Conservation (phyloP, 2,797 vertebrate species). For the Chrosomus eos region DNA sequence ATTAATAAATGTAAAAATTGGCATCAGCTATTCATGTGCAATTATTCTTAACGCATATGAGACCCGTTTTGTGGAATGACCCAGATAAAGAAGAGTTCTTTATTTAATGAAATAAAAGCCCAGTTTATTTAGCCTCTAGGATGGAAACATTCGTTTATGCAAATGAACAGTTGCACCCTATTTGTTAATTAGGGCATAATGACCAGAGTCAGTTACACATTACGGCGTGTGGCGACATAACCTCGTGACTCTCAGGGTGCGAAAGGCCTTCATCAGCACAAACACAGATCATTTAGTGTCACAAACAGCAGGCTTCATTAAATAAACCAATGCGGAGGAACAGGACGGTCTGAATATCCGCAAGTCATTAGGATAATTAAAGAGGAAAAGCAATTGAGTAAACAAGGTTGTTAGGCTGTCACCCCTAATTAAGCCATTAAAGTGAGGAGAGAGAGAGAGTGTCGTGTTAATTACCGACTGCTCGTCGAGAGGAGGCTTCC, state of each 20-base stretch:
- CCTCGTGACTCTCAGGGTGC: slow-evolving; percentile 18
- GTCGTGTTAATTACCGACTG: slow-evolving; percentile 90
- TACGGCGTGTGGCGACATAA: background rate
- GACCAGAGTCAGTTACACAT: slow-evolving; percentile 39
- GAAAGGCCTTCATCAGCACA: slow-evolving; percentile 18
- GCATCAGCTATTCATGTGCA: background rate
- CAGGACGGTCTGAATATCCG: slow-evolving; percentile 79
- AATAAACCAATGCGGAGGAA: slow-evolving; percentile 70
- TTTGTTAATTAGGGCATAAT: slow-evolving; percentile 53
- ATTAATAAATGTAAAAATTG: background rate
- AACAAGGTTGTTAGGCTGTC: slow-evolving; percentile 92
- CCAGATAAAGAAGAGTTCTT: slow-evolving; percentile 49
- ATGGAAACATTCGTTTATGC: slow-evolving; percentile 46
- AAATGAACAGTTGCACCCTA: slow-evolving; percentile 51
- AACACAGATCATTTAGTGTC: slow-evolving; percentile 14
- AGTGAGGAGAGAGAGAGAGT: slow-evolving; percentile 83
- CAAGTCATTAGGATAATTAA: slow-evolving; percentile 91
- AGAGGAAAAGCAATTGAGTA: slow-evolving; percentile 97
- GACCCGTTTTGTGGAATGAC: slow-evolving; percentile 9
- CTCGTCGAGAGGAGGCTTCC: slow-evolving; percentile 75
- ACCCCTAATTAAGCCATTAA: slow-evolving; percentile 98
- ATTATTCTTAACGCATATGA: background rate
- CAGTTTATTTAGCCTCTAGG: slow-evolving; percentile 26
- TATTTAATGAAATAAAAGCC: slow-evolving; percentile 47
- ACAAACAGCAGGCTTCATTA: slow-evolving; percentile 51